A percentile compares a stretch with the other conserved stretches of the same genome.
Evolutionary conservation across 2,888 invertebrate species (phyloP).

Genomic region (Agriotes lineatus): DNA sequence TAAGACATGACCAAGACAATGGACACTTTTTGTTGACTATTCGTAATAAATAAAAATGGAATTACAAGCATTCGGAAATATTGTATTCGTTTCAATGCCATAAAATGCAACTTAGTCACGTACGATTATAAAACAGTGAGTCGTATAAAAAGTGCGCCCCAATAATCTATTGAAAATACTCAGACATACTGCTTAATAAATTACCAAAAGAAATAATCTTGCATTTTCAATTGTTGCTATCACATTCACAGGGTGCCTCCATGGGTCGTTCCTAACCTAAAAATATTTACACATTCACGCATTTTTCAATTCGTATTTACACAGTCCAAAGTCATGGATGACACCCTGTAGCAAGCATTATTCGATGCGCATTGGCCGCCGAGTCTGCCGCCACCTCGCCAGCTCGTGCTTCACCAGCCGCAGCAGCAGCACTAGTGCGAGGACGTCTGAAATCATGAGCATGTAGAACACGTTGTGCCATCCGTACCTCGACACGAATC

Average conservation of each 20-base stretch:
- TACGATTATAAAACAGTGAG: no score
- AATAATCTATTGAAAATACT: no score
- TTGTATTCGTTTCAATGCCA: no score
- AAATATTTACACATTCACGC: slow-evolving; percentile 14
- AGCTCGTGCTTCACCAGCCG: slow-evolving; percentile 70
- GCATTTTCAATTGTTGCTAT: not conserved
- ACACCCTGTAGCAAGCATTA: slow-evolving; percentile 26
- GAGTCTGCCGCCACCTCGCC: slow-evolving; percentile 53
- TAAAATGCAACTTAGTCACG: no score
- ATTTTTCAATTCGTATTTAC: slow-evolving; percentile 25
- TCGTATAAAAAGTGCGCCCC: no score
- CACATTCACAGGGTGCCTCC: slow-evolving; percentile 13
- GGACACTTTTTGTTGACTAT: no score
- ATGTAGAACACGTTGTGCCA: slow-evolving; percentile 93
- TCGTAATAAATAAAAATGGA: no score
- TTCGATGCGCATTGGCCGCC: slow-evolving; percentile 56
- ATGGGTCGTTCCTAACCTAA: not conserved
- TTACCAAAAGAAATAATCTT: not conserved
- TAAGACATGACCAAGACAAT: no score
- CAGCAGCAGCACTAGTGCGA: slow-evolving; percentile 79
- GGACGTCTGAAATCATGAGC: slow-evolving; percentile 85
- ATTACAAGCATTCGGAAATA: no score
- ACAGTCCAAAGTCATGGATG: slow-evolving; percentile 1
- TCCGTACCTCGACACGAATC: slow-evolving; percentile 78
- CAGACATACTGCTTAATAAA: no score